Conservation (phyloP, 2,113 vertebrate species). For the Muscicapa adusta region DNA sequence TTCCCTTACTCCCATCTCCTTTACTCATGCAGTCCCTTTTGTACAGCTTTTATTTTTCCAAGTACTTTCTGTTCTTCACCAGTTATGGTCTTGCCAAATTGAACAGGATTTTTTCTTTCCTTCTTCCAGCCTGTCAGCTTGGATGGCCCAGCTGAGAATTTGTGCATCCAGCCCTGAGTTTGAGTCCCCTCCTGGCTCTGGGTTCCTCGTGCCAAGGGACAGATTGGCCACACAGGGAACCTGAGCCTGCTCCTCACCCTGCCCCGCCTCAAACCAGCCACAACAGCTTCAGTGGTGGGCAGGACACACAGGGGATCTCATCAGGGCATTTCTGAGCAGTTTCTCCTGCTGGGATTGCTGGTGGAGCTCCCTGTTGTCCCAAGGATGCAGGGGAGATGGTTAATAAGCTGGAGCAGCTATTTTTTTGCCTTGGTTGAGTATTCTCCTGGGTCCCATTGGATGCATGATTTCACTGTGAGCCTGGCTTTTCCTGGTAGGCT, state of each 20-base stretch:
- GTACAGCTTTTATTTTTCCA: not conserved
- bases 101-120: not conserved
- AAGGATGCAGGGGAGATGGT: not conserved
- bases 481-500: conserved; percentile 3
- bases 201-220: not conserved
- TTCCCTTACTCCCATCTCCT: not conserved
- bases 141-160: not conserved
- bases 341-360: not conserved
- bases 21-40: not conserved
- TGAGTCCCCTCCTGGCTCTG: rapidly evolving
- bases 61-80: not conserved
- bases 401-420: not conserved
- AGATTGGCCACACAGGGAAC: no score
- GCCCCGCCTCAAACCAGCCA: not conserved
- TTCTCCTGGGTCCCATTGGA: not conserved
- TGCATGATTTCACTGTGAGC: not conserved
- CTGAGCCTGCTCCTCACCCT: not conserved
- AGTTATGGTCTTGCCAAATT: not conserved
- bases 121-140: not conserved
- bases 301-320: not conserved
- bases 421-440: not conserved
- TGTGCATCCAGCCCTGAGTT: not conserved
- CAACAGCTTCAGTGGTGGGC: not conserved
- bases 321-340: not conserved
- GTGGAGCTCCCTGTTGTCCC: not conserved